Base-by-base conservation (phyloP, 2,888 invertebrate species). In the Zelleria hepariella region DNA sequence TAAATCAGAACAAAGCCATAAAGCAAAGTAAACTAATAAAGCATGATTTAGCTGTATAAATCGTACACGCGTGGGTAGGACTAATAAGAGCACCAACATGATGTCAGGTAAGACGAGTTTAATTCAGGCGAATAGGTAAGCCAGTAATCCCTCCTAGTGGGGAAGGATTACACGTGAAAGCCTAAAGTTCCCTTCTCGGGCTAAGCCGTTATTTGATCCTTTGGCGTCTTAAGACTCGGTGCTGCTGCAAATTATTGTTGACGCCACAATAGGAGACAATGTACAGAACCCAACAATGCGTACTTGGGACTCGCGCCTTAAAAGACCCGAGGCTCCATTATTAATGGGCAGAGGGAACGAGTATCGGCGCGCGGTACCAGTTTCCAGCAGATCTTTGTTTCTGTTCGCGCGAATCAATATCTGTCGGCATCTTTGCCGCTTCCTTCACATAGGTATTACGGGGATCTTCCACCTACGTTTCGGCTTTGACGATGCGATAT, bases 61-160 rank as follows among this genome's bases (percentile, higher is more conserved):
- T 80, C 75, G 62, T 66, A 72, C 73, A 70, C 71, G 70, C 70
- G 70, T 72, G 73, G 73, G 75, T 72, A 73, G 73, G 75, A 73
- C 72, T 72, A 70, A 58, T 51, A 51, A 48, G 70, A 69, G 69
- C 71, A 73, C 75, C 74, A 77, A 79, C 71, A 74, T 73, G 70
- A 68, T 72, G 78, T 79, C 78, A 81, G 73, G 71, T 70, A 68
- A 73, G 74, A 77, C 74, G 71, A 72, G 75, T 78, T 79, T 78
- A 75, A 74, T 76, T 68, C 72, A 68, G 72, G 70, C 71, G 75
- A 75, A 75, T 77, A 77, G 77, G 77, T 73, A 75, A 74, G 77
- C 79, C 78, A 74, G 77, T 85, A 85, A 86, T 82, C 83, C 83
- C 74, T 82, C 81, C 83, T 82, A 79, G 75, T 70, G 74, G 74